Evolutionary conservation across 2,113 vertebrate genomes (phyloP), one percentile per base, ranked within the genome.

Genomic region (Lipophrys pholis): DNA sequence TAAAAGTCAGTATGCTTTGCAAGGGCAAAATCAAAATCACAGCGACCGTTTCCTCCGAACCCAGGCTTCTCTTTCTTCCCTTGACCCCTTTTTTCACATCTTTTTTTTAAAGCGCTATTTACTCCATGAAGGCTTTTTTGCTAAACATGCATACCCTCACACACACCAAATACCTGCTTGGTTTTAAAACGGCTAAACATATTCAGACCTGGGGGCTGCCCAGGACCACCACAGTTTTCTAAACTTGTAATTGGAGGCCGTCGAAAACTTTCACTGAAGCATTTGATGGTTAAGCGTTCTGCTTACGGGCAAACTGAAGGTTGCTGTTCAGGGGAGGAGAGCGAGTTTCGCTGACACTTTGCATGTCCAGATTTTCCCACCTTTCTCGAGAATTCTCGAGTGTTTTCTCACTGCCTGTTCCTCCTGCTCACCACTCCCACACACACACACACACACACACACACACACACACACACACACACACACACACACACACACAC

Each of bases 171-270:
- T 76, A 67, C 54, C 57, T 7, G 36, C 70, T 52, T 70, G 6
- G 0, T 72, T 69, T 75, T 71, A 69, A 79, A 46, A 65, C 46
- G 6, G 48, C 54, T 59, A 52, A 84, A 75, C 55, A 77, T 77
- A 83, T 85, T 87, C 73, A 86, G 61, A 77, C 81, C 84, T 52
- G 53, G 35, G 46, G 76, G 68, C 60, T 49, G 74, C 69, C 79
- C 68, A 9, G 41, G 46, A 54, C 56, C 55, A 49, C 83, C 62
- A 36, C 62, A 49, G 76, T 51, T 72, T 53, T 75, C 61, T 53
- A 51, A 2, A 50, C 68, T 69, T 74, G 72, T 75, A 79, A 88
- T 74, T 78, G 74, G 14, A 53, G 46, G 12, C 1, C 50, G 30
- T 55, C 69, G 69, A 56, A 75, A 56, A 68, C 62, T 59, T 65